phyloP scores from a whole-genome alignment of 2,797 vertebrate species.

The Sebastes minor region DNA sequence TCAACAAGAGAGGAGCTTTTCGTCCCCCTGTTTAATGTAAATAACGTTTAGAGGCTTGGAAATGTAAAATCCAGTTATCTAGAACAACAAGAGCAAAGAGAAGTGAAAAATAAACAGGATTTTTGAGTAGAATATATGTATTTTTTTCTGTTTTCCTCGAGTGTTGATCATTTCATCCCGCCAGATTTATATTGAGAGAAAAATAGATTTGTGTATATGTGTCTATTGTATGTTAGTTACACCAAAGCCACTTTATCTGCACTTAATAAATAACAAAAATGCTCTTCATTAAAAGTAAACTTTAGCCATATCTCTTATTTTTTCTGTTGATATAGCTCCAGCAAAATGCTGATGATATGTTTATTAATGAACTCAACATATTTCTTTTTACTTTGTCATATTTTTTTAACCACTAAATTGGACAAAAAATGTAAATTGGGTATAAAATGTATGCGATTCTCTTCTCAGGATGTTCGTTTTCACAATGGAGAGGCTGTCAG shows the following conservation, averaged over 20 bases:
- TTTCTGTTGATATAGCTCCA: not conserved
- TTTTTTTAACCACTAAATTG: not conserved
- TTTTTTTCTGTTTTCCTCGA: not conserved
- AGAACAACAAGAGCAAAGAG: not conserved
- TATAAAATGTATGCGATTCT: not conserved
- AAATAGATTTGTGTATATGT: no score
- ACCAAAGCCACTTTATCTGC: not conserved
- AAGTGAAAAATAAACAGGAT: not conserved
- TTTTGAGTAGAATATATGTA: not conserved
- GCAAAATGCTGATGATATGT: not conserved
- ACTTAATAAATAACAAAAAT: not conserved
- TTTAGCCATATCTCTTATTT: not conserved
- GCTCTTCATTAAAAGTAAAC: not conserved
- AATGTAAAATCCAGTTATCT: not conserved
- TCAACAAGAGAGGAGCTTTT: not conserved
- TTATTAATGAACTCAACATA: not conserved
- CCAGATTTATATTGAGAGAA: not conserved
- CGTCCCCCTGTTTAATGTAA: not conserved
- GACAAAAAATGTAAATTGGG: not conserved
- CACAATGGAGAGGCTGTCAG: not conserved
- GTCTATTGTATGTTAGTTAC: fast-evolving
- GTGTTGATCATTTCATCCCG: not conserved
- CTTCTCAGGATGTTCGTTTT: not conserved
- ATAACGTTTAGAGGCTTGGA: not conserved
- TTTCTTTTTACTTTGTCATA: not conserved